phyloP scores from a whole-genome alignment of 2,888 invertebrate genomes.

The Drosophila sordidula region DNA sequence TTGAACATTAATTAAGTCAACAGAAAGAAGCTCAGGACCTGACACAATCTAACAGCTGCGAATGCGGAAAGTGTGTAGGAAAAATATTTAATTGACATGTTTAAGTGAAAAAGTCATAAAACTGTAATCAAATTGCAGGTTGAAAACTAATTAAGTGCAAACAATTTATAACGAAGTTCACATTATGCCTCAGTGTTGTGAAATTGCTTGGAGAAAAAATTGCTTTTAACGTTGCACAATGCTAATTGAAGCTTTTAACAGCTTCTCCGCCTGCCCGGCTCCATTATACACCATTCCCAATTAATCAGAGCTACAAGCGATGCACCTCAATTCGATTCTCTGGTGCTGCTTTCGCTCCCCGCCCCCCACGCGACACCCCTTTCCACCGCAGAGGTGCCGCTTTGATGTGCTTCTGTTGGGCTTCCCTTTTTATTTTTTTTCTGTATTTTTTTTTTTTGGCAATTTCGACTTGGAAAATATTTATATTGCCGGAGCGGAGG shows the following conservation, averaged over 20 bases:
- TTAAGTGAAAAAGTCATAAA: background rate
- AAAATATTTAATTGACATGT: background rate
- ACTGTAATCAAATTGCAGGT: background rate
- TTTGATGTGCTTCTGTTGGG: conserved; percentile 60
- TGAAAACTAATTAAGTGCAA: conserved; percentile 7
- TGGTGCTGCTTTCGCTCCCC: conserved; percentile 11
- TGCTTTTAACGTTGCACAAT: background rate
- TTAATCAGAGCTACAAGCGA: conserved; percentile 50
- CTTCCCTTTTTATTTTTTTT: conserved; percentile 11
- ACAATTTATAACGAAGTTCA: background rate
- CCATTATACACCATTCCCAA: conserved; percentile 28
- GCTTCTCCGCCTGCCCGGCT: conserved; percentile 4
- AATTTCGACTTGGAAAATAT: conserved; percentile 61
- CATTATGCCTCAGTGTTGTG: conserved; percentile 3
- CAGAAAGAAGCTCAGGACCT: conserved; percentile 2
- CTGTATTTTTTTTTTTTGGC: conserved; percentile 34
- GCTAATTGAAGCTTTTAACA: conserved; percentile 7
- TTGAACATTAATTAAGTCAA: conserved; percentile 8
- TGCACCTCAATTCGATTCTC: conserved; percentile 47
- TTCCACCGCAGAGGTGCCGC: conserved; percentile 49
- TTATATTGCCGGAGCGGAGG: conserved; percentile 41
- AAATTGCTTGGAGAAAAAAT: background rate
- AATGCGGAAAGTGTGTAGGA: background rate
- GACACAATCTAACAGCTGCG: background rate
- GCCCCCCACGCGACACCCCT: conserved; percentile 20